Evolutionary conservation across 2,888 invertebrate species (phyloP), one percentile per base, ranked within the genome.

Genomic region (Epirrhoe alternata): DNA sequence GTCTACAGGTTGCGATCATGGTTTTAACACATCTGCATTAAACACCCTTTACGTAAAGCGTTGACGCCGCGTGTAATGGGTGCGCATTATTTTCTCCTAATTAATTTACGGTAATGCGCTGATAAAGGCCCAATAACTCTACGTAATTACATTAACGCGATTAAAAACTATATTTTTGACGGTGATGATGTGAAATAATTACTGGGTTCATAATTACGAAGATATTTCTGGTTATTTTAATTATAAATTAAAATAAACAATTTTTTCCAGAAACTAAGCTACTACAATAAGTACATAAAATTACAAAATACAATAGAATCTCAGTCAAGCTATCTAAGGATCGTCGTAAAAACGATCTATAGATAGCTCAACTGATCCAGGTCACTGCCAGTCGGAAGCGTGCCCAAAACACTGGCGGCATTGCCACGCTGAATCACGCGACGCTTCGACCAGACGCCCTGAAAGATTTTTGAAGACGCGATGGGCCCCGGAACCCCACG

Each of bases 31-130:
- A 61, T 66, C 52, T 30, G 16, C 24, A 51, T 60, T 65, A 67
- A 73, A 35, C 82, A 80, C 0, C 74, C 79, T 81, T 79, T 82
- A 75, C 30, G 16, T 45, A 14, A 50, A 8, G 45, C 78, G 79
- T 77, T 84, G 85, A 84, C 82, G 78, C 78, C 73, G 71, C 72
- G 68, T 70, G 71, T 84, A 86, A 84, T 84, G 85, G 82, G 72
- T 73, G 75, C 79, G 68, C 82, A 83, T 87, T 86, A 88, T 87
- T 86, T 84, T 80, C 74, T 72, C 73, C 78, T 88, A 88, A 89
- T 89, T 88, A 89, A 89, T 89, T 89, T 89, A 88, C 84, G 88
- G 83, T 86, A 86, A 88, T 87, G 84, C 77, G 73, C 77, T 71
- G 78, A 80, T 80, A 81, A 78, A 79, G 73, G 64, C 61, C 12